A percentile compares a stretch with the other conserved stretches of the same genome.
These are phyloP conservation scores for Trimorus sp. DNA, from an alignment of 2,888 invertebrate species.

Conservation along the genomic window DNA sequence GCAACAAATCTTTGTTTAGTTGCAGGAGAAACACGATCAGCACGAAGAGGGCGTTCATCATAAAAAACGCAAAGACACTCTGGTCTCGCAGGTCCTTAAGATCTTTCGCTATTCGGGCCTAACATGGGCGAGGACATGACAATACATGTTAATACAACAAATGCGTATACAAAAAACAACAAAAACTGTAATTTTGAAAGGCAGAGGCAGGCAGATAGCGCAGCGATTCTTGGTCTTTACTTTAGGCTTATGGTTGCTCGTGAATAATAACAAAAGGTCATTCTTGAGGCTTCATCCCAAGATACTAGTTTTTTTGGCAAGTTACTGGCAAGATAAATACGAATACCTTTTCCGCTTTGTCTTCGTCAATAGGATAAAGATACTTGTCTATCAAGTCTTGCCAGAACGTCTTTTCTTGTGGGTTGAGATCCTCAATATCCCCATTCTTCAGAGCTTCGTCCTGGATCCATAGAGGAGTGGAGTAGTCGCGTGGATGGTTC, in stretches of 20 bases:
- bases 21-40: slow-evolving; percentile 99
- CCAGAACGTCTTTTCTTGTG: slow-evolving; percentile 95
- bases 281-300: neutral
- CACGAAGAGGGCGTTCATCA: slow-evolving; percentile 99
- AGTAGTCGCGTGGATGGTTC: slow-evolving; percentile 87
- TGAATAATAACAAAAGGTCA: no score
- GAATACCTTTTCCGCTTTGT: slow-evolving; percentile 93
- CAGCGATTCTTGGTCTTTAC: no score
- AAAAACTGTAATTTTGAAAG: slow-evolving; percentile 4
- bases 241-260: no score
- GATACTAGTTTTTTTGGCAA: neutral
- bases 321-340: slow-evolving; percentile 7
- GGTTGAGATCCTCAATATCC: slow-evolving; percentile 92
- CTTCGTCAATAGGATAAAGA: slow-evolving; percentile 95
- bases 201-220: no score
- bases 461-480: slow-evolving; percentile 97
- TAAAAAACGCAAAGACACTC: slow-evolving; percentile 98
- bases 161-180: slow-evolving; percentile 26
- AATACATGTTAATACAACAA: slow-evolving; percentile 23
- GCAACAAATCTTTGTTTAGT: slow-evolving; percentile 97
- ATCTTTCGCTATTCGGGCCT: slow-evolving; percentile 95
- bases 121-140: slow-evolving; percentile 75
- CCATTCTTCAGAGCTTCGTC: slow-evolving; percentile 93
- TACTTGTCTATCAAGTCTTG: slow-evolving; percentile 96
- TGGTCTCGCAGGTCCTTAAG: slow-evolving; percentile 97